phyloP scores from a whole-genome alignment of 2,888 invertebrate genomes.

The Polymixis lichenea region DNA sequence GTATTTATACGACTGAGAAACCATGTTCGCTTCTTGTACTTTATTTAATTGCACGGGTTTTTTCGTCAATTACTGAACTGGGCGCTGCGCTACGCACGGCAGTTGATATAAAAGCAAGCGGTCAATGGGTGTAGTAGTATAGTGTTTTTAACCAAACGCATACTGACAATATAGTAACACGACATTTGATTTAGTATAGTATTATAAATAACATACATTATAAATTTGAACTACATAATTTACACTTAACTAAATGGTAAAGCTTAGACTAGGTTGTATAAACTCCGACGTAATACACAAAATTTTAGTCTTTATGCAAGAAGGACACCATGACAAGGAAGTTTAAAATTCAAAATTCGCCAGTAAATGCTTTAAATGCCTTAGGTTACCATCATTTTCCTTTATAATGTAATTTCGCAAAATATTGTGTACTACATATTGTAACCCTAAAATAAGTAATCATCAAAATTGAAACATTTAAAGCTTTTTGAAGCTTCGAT shows the following conservation, averaged over 20 bases:
- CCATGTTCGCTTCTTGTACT: background rate
- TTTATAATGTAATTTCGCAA: conserved; percentile 2
- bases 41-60: background rate
- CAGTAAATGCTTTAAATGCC: background rate
- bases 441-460: conserved; percentile 1
- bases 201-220: conserved; percentile 15
- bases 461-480: conserved; percentile 22
- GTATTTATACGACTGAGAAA: background rate
- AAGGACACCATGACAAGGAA: background rate
- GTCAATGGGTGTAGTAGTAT: background rate
- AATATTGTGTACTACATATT: conserved; percentile 7
- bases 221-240: conserved; percentile 49
- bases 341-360: background rate
- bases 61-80: background rate
- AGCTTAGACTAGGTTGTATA: conserved; percentile 37
- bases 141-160: too few species aligned
- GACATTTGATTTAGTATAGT: conserved; percentile 11
- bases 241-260: conserved; percentile 38
- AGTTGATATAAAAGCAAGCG: background rate
- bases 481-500: conserved; percentile 16
- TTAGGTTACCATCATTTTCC: background rate
- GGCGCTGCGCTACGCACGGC: background rate
- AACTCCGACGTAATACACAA: conserved; percentile 29
- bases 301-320: background rate
- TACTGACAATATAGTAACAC: too few species aligned